These are phyloP conservation scores for Gadopsis marmoratus DNA, from an alignment of 2,797 vertebrate species.

Conservation along the genomic window DNA sequence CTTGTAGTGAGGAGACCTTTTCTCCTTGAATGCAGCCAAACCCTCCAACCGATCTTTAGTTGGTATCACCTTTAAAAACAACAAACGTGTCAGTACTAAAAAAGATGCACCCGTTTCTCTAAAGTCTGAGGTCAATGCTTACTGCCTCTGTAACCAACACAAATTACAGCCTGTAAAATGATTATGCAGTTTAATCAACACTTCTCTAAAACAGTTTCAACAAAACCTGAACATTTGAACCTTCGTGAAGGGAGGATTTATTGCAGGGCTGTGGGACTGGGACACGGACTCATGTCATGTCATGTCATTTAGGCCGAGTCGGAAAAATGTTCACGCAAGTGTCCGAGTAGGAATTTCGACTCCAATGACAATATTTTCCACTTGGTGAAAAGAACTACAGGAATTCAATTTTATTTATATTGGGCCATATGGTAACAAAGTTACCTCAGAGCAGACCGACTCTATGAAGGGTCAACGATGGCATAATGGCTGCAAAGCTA, in stretches of 20 bases:
- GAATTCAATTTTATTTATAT: no score
- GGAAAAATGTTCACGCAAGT: no score
- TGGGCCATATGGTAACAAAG: no score
- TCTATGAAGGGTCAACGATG: no score
- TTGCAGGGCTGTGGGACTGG: no score
- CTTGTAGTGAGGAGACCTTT: slow-evolving; percentile 91
- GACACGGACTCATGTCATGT: no score
- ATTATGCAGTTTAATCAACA: background rate
- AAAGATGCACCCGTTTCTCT: background rate
- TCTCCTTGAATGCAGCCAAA: slow-evolving; percentile 96
- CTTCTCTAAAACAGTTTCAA: background rate
- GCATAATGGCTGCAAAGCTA: no score
- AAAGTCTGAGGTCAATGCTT: background rate
- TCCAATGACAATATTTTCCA: no score
- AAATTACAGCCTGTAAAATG: background rate
- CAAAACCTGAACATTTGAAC: background rate
- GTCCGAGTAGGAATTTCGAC: no score
- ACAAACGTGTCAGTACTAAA: slow-evolving; percentile 12
- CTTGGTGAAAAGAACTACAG: no score
- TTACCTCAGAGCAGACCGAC: no score
- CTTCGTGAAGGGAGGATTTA: background rate
- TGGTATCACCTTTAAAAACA: slow-evolving; percentile 91
- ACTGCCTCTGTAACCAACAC: background rate
- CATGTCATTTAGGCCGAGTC: no score
- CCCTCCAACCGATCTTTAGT: slow-evolving; percentile 98